These are phyloP conservation scores for Acipenser oxyrinchus DNA, from an alignment of 2,797 vertebrate species.

Conservation along the genomic window DNA sequence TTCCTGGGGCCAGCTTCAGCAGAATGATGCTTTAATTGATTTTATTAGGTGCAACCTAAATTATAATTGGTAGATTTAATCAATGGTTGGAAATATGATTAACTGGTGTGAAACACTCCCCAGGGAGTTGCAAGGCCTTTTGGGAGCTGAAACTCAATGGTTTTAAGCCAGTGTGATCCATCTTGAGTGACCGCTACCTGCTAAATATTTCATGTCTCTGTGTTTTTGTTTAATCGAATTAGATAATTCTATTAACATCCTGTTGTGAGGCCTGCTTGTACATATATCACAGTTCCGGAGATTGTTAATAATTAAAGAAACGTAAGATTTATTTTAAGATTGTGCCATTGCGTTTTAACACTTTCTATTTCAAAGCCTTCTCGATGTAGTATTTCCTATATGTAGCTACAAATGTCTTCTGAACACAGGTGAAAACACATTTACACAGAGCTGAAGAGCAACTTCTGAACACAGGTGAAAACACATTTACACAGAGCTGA, in stretches of 20 bases:
- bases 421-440: no score
- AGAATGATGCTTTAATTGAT: constrained; percentile 36
- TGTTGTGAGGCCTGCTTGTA: constrained; percentile 51
- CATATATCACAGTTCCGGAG: constrained; percentile 49
- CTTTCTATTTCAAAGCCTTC: no score
- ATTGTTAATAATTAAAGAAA: constrained; percentile 55
- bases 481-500: no score
- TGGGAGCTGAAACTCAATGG: constrained; percentile 33
- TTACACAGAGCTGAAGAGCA: no score
- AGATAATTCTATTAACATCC: constrained; percentile 60
- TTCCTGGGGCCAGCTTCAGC: neutral
- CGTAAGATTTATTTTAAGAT: no score
- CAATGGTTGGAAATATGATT: constrained; percentile 41
- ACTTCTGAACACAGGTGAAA: no score
- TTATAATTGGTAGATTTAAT: constrained; percentile 50
- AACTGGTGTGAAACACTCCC: constrained; percentile 30
- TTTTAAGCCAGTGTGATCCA: constrained; percentile 49
- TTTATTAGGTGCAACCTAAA: constrained; percentile 35
- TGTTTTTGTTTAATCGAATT: constrained; percentile 66
- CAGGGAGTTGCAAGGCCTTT: constrained; percentile 21
- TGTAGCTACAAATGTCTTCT: no score
- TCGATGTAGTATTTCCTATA: no score
- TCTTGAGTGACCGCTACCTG: constrained; percentile 49
- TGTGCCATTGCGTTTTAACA: no score
- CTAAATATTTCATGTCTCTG: constrained; percentile 61